These are phyloP conservation scores for Dinoponera quadriceps DNA, from an alignment of 1,140 invertebrate species.

Conservation along the genomic window DNA sequence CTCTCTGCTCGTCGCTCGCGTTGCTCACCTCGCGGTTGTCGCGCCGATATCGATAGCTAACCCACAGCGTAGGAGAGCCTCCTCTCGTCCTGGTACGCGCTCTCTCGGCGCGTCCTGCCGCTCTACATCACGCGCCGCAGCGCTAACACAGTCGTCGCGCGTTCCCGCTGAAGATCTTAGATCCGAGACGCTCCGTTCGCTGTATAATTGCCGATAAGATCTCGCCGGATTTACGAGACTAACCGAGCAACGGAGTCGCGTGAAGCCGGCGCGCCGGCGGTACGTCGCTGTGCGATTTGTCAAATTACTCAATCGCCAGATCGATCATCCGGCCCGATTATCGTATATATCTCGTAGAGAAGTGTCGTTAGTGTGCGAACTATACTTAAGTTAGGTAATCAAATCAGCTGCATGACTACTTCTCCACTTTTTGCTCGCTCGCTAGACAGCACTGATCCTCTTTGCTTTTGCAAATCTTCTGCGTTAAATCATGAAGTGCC, in stretches of 20 bases:
- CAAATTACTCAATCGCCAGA: too few species aligned
- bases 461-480: too few species aligned
- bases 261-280: too few species aligned
- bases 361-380: too few species aligned
- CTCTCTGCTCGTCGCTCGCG: conserved; percentile 39
- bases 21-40: conserved; percentile 73
- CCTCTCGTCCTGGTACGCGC: conserved; percentile 72
- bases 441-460: too few species aligned
- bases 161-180: conserved; percentile 55
- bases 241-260: background rate
- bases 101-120: conserved; percentile 41
- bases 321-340: too few species aligned
- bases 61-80: conserved; percentile 63
- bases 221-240: background rate
- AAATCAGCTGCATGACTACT: too few species aligned
- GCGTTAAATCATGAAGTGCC: too few species aligned
- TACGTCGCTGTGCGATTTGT: too few species aligned
- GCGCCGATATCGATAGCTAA: conserved; percentile 76
- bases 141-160: conserved; percentile 82
- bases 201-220: conserved; percentile 14
- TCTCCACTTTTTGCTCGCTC: too few species aligned
- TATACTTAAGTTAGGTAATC: too few species aligned
- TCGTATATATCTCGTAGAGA: too few species aligned
- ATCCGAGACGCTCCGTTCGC: background rate
- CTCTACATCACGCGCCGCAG: conserved; percentile 46